These are phyloP conservation scores for Oedothorax gibbosus DNA, from an alignment of 1,140 invertebrate species.

Conservation along the genomic window DNA sequence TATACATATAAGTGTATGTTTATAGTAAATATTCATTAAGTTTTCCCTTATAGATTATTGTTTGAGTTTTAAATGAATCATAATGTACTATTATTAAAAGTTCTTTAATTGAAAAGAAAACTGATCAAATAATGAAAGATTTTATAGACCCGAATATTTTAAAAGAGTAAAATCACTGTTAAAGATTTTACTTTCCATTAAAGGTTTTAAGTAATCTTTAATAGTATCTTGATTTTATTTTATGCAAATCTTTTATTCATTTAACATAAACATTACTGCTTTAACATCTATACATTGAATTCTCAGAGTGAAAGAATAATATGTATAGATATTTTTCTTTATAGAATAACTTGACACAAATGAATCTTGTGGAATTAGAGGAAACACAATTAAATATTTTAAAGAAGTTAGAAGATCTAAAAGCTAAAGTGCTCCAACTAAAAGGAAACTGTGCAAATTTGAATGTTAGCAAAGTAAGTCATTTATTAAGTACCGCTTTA, in stretches of 20 bases:
- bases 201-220: background rate
- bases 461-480: background rate
- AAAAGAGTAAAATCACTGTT: background rate
- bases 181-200: background rate
- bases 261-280: background rate
- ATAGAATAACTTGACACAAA: background rate
- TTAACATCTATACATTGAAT: background rate
- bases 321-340: background rate
- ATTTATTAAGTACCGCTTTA: background rate
- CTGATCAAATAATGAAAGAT: too few relatives aligned
- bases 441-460: constrained; percentile 12
- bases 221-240: background rate
- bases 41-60: too few relatives aligned
- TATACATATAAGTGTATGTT: too few relatives aligned
- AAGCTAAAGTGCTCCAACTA: constrained; percentile 41
- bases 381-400: constrained; percentile 43
- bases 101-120: too few relatives aligned
- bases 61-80: too few relatives aligned
- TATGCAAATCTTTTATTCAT: background rate
- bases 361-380: constrained; percentile 39
- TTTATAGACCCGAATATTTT: too few relatives aligned
- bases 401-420: constrained; percentile 49
- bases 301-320: background rate
- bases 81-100: too few relatives aligned
- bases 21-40: too few relatives aligned